These are phyloP conservation scores for Arothron firmamentum DNA, from an alignment of 2,113 vertebrate species.

Conservation along the genomic window DNA sequence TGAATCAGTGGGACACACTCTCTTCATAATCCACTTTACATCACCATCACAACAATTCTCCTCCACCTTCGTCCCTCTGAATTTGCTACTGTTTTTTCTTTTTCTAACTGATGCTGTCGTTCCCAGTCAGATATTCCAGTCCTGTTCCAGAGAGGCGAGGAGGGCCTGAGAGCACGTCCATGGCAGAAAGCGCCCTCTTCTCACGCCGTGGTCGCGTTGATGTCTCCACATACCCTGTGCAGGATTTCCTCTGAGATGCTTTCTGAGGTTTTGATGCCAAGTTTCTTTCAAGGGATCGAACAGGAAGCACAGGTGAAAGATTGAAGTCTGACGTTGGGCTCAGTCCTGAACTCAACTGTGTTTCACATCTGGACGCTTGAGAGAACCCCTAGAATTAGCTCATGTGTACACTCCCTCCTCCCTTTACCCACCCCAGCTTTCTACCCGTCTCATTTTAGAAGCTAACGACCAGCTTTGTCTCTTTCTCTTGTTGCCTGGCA, in stretches of 20 bases:
- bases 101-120: conserved; percentile 51
- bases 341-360: conserved; percentile 53
- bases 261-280: conserved; percentile 25
- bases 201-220: conserved; percentile 49
- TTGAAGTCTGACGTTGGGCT: conserved; percentile 44
- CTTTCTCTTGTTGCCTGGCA: conserved; percentile 67
- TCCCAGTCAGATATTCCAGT: conserved; percentile 37
- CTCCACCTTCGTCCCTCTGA: conserved; percentile 41
- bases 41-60: conserved; percentile 58
- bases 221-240: conserved; percentile 19
- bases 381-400: conserved; percentile 49
- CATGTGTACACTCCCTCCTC: conserved; percentile 52
- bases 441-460: conserved; percentile 66
- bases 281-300: conserved; percentile 12
- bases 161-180: conserved; percentile 32
- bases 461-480: conserved; percentile 68
- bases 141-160: conserved; percentile 28
- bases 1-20: conserved; percentile 73
- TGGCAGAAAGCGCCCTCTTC: conserved; percentile 32
- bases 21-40: conserved; percentile 38
- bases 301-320: conserved; percentile 65
- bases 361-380: conserved; percentile 41
- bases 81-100: conserved; percentile 28
- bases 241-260: no score
- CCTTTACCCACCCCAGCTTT: conserved; percentile 28